These are phyloP conservation scores for Chrysolina oricalcia DNA, from an alignment of 2,888 invertebrate species.

Conservation along the genomic window DNA sequence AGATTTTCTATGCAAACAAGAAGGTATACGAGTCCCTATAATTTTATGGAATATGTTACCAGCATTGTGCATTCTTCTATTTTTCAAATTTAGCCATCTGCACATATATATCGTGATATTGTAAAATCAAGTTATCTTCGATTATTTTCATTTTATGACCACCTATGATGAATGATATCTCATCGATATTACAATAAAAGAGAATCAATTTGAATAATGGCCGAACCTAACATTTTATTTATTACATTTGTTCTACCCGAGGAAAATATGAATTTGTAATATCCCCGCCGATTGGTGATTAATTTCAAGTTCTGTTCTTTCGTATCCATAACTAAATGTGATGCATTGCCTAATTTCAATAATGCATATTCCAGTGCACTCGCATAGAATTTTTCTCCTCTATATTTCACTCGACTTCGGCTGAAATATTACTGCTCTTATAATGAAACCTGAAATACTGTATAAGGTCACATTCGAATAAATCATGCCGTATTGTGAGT, in stretches of 20 bases:
- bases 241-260: background rate
- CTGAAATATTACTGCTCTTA: conserved; percentile 16
- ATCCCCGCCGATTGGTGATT: background rate
- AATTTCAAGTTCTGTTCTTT: background rate
- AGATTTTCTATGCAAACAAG: too few relatives aligned
- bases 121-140: too few relatives aligned
- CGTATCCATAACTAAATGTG: conserved; percentile 10
- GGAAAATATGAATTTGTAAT: background rate
- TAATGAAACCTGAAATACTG: conserved; percentile 23
- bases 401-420: conserved; percentile 20
- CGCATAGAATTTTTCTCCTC: conserved; percentile 16
- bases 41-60: too few relatives aligned
- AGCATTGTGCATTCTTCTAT: too few relatives aligned
- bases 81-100: too few relatives aligned
- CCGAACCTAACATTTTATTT: background rate
- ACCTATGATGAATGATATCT: too few relatives aligned
- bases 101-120: too few relatives aligned
- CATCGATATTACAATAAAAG: too few relatives aligned
- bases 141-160: too few relatives aligned
- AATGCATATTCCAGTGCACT: conserved; percentile 19
- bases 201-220: too few relatives aligned
- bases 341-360: conserved; percentile 23
- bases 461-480: conserved; percentile 17
- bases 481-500: conserved; percentile 10
- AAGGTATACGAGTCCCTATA: too few relatives aligned